A percentile compares a stretch with the other conserved stretches of the same genome.
These are phyloP conservation scores for Puntigrus tetrazona DNA, from an alignment of 2,113 vertebrate species.

Conservation along the genomic window DNA sequence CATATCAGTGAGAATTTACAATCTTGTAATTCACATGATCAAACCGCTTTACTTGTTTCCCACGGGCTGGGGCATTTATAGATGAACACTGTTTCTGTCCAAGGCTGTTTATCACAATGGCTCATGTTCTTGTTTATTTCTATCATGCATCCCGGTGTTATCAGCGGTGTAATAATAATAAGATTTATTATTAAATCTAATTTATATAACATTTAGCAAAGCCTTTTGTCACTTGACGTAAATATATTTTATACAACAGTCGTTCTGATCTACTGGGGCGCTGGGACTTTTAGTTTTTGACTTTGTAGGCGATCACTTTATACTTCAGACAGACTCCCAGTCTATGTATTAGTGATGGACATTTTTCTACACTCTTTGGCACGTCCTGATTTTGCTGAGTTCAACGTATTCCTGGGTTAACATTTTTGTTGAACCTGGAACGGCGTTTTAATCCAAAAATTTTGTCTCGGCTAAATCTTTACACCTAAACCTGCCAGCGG, in stretches of 20 bases:
- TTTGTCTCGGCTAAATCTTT: too few species aligned
- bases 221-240: too few species aligned
- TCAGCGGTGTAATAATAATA: background rate
- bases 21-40: constrained; percentile 26
- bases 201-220: background rate
- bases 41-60: background rate
- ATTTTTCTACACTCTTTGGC: too few species aligned
- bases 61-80: background rate
- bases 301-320: background rate
- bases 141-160: background rate
- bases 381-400: too few species aligned
- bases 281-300: background rate
- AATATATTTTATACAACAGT: background rate
- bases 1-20: constrained; percentile 2
- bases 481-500: too few species aligned
- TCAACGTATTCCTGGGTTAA: too few species aligned
- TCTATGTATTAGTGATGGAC: too few species aligned
- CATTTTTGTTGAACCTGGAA: too few species aligned
- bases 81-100: background rate
- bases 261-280: background rate
- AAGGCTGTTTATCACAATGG: background rate
- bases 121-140: background rate
- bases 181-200: background rate
- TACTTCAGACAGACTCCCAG: too few species aligned
- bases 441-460: too few species aligned